Conservation (phyloP, 1,140 invertebrate species). For the Monomorium pharaonis region DNA sequence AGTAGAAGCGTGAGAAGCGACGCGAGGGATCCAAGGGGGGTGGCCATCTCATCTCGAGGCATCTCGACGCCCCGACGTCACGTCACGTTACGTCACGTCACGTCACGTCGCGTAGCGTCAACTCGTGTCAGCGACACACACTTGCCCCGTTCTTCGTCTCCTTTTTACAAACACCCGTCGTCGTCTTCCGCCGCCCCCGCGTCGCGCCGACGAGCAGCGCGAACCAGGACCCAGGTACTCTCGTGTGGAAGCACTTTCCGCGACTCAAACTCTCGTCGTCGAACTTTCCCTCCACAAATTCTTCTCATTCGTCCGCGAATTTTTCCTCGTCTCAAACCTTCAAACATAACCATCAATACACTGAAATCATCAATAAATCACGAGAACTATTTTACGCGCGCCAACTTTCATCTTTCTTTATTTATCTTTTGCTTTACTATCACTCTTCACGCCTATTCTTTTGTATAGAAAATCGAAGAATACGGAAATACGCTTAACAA, state of each 20-base stretch:
- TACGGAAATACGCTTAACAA: neutral
- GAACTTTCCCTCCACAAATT: constrained; percentile 44
- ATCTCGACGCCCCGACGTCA: constrained; percentile 74
- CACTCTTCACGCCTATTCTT: neutral
- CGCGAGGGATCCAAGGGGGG: constrained; percentile 50
- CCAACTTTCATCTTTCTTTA: neutral
- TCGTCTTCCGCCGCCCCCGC: neutral
- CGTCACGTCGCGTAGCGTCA: constrained; percentile 72
- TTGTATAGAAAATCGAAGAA: neutral
- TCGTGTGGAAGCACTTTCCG: constrained; percentile 68
- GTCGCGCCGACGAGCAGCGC: neutral
- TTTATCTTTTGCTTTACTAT: neutral
- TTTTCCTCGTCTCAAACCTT: constrained; percentile 9
- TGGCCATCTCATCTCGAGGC: constrained; percentile 73
- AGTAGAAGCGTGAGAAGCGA: constrained; percentile 61
- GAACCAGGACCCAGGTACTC: constrained; percentile 52
- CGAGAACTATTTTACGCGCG: neutral
- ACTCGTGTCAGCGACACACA: constrained; percentile 73
- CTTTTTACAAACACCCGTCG: constrained; percentile 16
- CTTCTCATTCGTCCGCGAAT: constrained; percentile 2
- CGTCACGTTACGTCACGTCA: constrained; percentile 78
- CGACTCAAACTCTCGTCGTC: constrained; percentile 69
- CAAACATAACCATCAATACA: constrained; percentile 20
- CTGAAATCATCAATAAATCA: constrained; percentile 43
- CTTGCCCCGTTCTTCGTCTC: neutral